A percentile compares a stretch with the other conserved stretches of the same genome.
These are phyloP conservation scores for Perognathus longimembris DNA, from an alignment of 2,113 vertebrate genomes.

Conservation along the genomic window DNA sequence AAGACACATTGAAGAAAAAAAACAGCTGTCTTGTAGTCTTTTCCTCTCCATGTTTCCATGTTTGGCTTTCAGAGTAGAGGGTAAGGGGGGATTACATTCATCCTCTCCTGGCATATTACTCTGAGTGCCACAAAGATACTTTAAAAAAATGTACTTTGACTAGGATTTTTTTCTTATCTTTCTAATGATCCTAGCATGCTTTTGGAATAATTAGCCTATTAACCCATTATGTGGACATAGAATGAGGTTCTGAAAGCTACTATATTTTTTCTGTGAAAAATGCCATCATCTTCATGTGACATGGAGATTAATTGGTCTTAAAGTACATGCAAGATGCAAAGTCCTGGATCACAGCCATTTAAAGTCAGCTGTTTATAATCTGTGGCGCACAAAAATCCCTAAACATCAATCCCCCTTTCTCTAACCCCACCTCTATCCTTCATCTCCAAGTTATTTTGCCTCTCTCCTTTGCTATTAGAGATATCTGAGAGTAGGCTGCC, in stretches of 20 bases:
- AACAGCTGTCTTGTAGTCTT: background rate
- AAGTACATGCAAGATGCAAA: background rate
- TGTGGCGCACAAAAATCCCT: background rate
- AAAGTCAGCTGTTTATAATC: constrained; percentile 30
- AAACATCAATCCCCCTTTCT: background rate
- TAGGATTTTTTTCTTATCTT: constrained; percentile 13
- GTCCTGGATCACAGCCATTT: background rate
- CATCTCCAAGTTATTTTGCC: background rate
- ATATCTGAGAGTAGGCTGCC: background rate
- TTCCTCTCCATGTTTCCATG: background rate
- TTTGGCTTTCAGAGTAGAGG: constrained; percentile 32
- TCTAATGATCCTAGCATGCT: constrained; percentile 65
- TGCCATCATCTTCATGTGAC: constrained; percentile 12
- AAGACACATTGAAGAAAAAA: constrained; percentile 11
- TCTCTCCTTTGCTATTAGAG: background rate
- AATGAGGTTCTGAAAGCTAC: constrained; percentile 52
- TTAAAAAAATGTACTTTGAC: constrained; percentile 28
- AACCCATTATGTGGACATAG: constrained; percentile 51
- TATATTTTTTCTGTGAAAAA: constrained; percentile 38
- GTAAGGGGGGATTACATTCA: constrained; percentile 58
- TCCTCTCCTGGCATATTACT: constrained; percentile 56
- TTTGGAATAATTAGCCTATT: constrained; percentile 57
- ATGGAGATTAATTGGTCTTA: constrained; percentile 21
- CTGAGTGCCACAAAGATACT: constrained; percentile 53
- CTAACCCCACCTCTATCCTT: too few relatives aligned